These are phyloP conservation scores for Chascanopsetta lugubris DNA, from an alignment of 2,113 vertebrate genomes.

Conservation along the genomic window DNA sequence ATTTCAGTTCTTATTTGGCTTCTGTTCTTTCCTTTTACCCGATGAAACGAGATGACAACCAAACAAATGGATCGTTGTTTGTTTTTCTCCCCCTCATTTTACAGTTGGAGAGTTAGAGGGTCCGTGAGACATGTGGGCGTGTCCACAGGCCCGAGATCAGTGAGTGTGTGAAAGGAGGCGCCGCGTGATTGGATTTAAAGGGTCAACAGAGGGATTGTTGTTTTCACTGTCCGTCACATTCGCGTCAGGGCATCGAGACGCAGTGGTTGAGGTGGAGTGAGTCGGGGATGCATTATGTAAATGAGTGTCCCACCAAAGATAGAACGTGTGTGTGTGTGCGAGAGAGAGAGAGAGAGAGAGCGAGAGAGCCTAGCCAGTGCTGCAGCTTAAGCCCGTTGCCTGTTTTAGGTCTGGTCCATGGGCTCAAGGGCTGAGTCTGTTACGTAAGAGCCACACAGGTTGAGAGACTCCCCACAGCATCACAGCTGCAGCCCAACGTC, in stretches of 20 bases:
- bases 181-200: too few species aligned
- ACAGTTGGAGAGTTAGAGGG: too few species aligned
- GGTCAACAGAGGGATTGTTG: too few species aligned
- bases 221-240: too few species aligned
- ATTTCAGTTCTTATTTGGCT: background rate
- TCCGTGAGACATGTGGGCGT: too few species aligned
- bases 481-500: slow-evolving; percentile 46
- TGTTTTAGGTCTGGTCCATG: slow-evolving; percentile 70
- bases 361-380: slow-evolving; percentile 11
- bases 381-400: slow-evolving; percentile 70
- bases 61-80: too few species aligned
- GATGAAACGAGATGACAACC: too few species aligned
- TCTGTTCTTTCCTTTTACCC: background rate
- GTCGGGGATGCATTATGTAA: background rate
- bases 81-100: background rate
- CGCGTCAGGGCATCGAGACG: background rate
- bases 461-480: slow-evolving; percentile 54
- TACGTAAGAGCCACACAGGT: slow-evolving; percentile 66
- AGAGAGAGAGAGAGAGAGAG: background rate
- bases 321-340: background rate
- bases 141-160: too few species aligned
- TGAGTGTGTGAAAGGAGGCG: too few species aligned
- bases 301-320: background rate
- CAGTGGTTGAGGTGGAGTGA: background rate
- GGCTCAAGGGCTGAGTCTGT: slow-evolving; percentile 65